Percentiles rank a stretch among this genome's conserved stretches.
Evolutionary conservation across 2,113 vertebrate genomes (phyloP).

Genomic region (Abramis brama): DNA sequence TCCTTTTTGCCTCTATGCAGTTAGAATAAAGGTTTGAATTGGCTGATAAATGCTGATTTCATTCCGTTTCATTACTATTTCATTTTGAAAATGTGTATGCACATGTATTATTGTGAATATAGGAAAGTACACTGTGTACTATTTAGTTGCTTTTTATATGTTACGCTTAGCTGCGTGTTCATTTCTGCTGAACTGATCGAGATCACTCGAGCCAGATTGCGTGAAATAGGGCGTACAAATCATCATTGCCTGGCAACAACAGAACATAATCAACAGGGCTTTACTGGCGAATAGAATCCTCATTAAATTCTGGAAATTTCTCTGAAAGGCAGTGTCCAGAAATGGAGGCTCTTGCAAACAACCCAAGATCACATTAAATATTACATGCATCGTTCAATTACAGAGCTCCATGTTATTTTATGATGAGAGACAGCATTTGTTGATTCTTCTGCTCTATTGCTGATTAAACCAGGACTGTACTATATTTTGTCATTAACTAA

Average conservation of each 20-base stretch:
- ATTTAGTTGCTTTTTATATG: not conserved
- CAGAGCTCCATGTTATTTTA: not conserved
- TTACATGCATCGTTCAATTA: not conserved
- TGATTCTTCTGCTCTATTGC: constrained; percentile 1
- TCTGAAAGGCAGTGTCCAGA: not conserved
- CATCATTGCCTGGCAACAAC: constrained; percentile 56
- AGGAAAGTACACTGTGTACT: not conserved
- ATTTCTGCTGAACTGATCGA: constrained; percentile 34
- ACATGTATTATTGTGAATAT: not conserved
- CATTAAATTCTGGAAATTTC: constrained; percentile 43
- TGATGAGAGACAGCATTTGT: not conserved
- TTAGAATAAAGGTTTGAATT: not conserved
- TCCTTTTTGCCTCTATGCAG: not conserved
- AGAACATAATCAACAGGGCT: constrained; percentile 16
- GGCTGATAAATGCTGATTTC: not conserved
- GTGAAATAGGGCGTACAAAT: constrained; percentile 24
- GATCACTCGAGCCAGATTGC: constrained; percentile 29
- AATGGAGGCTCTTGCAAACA: constrained; percentile 5
- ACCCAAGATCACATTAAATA: not conserved
- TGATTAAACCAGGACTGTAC: not conserved
- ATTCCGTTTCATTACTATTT: not conserved
- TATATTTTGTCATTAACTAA: not conserved
- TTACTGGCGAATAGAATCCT: constrained; percentile 26
- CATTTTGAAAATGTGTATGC: not conserved
- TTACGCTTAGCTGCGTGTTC: not conserved